These are phyloP conservation scores for Mylabris sibirica DNA, from an alignment of 2,888 invertebrate genomes.

Conservation along the genomic window DNA sequence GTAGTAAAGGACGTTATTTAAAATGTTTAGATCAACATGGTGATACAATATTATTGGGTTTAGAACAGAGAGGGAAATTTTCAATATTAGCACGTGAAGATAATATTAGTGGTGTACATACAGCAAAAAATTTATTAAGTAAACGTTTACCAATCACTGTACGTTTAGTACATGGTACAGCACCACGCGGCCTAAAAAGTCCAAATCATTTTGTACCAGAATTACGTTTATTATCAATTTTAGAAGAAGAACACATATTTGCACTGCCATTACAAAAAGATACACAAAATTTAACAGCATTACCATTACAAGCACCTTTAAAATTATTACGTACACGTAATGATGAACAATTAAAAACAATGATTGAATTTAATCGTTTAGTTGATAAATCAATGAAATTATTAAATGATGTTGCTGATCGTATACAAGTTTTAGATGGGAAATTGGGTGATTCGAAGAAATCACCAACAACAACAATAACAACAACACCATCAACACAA, in stretches of 20 bases:
- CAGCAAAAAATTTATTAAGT: constrained; percentile 84
- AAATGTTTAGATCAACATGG: constrained; percentile 88
- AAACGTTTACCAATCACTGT: constrained; percentile 94
- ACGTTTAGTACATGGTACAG: constrained; percentile 87
- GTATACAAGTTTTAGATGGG: constrained; percentile 80
- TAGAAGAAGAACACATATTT: constrained; percentile 87
- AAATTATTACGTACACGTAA: constrained; percentile 85
- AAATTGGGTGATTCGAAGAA: constrained; percentile 73
- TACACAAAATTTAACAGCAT: constrained; percentile 77
- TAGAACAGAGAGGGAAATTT: constrained; percentile 90
- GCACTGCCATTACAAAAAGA: constrained; percentile 84
- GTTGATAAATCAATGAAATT: constrained; percentile 80
- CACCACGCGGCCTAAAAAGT: constrained; percentile 84
- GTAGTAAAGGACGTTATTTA: constrained; percentile 78
- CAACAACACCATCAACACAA: constrained; percentile 59
- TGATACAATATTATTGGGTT: constrained; percentile 80
- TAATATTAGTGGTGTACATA: constrained; percentile 94
- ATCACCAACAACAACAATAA: constrained; percentile 52
- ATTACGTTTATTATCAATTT: constrained; percentile 80
- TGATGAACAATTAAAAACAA: constrained; percentile 77
- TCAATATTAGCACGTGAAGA: constrained; percentile 92
- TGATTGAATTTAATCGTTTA: constrained; percentile 74
- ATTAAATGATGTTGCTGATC: constrained; percentile 79
- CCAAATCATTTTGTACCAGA: constrained; percentile 85
- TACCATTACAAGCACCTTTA: constrained; percentile 86